Evolutionary conservation across 1,140 invertebrate genomes (phyloP), one percentile per base, ranked within the genome.

Genomic region (Drosophila sucinea): DNA sequence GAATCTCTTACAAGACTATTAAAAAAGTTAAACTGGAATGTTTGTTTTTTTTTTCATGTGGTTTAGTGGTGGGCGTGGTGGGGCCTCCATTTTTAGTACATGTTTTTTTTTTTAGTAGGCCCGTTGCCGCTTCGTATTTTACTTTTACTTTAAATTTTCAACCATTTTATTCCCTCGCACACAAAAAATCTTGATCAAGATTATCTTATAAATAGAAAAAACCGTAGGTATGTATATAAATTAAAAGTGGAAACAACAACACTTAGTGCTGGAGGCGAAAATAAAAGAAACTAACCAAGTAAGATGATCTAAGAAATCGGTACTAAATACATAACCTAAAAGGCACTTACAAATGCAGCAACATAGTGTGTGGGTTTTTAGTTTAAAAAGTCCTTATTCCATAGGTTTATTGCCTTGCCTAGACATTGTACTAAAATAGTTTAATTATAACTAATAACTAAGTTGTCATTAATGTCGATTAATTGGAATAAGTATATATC

Each of bases 161-260:
- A 87, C 83, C 83, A 70, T 87, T 83, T 89, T 72, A 74, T 80
- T 74, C 77, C 79, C 84, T 70, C 78, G 66, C 70, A 35, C 17
- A 17, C 17, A 65, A 72, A 69, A 66, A 70, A 80, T 77, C 81
- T 73, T 82, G 66, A 67, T 76, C 77, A 83, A 87, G 69, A 73
- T 87, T 79, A 76, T 68, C 84, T 83, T 86, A 58, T 17, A 62
- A 32, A 77, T 17, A 17, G 40, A 67, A 77, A 77, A 77, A 77
- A 81, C 25, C 11, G n/a, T 67, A 66, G 44, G 66, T 66, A 10
- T 70, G 67, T 73, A 77, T 73, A 87, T 87, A 87, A 87, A 80
- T 87, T 87, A 87, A 67, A 70, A 65, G 67, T 87, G 77, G 70
- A 67, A 75, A 69, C 82, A 75, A 69, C 82, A 87, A 89, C 83